phyloP scores from a whole-genome alignment of 2,888 invertebrate species.

The Synanthedon formicaeformis region DNA sequence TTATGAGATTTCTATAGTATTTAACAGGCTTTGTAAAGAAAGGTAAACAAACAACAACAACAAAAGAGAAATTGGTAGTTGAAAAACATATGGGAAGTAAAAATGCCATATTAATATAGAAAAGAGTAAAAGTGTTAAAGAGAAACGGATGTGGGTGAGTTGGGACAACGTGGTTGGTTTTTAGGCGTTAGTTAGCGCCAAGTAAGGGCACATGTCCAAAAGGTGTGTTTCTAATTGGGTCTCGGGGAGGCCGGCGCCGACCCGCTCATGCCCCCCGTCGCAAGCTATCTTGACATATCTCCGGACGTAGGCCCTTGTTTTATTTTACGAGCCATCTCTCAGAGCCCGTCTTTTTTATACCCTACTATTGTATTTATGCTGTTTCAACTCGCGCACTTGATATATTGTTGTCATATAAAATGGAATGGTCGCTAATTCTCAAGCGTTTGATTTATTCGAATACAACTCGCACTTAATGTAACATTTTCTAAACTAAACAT shows the following conservation, averaged over 20 bases:
- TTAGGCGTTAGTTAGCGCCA: constrained; percentile 55
- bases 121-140: constrained; percentile 38
- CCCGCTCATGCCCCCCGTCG: constrained; percentile 49
- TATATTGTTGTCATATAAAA: constrained; percentile 50
- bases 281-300: constrained; percentile 68
- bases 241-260: constrained; percentile 41
- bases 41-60: too few relatives aligned
- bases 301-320: constrained; percentile 65
- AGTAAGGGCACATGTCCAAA: constrained; percentile 65
- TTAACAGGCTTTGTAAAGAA: too few relatives aligned
- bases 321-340: constrained; percentile 67
- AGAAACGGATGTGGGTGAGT: constrained; percentile 51
- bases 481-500: too few relatives aligned
- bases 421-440: constrained; percentile 37
- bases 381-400: constrained; percentile 47
- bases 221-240: constrained; percentile 71
- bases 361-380: constrained; percentile 51
- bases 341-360: constrained; percentile 43
- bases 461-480: not conserved
- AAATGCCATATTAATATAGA: too few relatives aligned
- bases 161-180: constrained; percentile 32
- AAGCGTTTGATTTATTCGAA: constrained; percentile 23
- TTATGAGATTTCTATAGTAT: too few relatives aligned
- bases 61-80: too few relatives aligned
- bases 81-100: too few relatives aligned